phyloP scores from a whole-genome alignment of 2,888 invertebrate genomes.

The Conomelus anceps region DNA sequence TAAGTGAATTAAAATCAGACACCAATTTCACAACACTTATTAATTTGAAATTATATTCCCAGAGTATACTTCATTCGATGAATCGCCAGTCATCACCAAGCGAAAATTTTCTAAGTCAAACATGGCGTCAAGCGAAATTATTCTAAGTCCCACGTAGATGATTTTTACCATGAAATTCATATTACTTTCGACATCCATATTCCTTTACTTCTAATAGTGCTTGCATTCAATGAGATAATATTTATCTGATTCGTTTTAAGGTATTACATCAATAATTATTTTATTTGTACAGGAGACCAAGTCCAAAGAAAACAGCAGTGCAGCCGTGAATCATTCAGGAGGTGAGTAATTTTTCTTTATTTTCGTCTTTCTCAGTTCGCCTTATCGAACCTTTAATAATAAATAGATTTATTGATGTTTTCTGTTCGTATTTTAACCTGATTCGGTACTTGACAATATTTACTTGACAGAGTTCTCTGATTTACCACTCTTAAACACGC shows the following conservation, averaged over 20 bases:
- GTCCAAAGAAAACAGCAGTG: constrained; percentile 42
- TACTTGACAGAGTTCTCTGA: background rate
- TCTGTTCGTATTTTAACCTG: background rate
- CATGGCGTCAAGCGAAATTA: constrained; percentile 61
- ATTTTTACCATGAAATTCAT: background rate
- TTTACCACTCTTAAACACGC: background rate
- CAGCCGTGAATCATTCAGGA: constrained; percentile 42
- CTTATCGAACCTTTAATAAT: background rate
- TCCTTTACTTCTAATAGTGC: background rate
- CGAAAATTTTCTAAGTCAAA: constrained; percentile 71
- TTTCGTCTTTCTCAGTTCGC: background rate
- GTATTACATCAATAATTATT: constrained; percentile 11
- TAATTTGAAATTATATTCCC: background rate
- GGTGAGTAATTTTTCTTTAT: constrained; percentile 39
- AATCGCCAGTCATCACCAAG: constrained; percentile 4
- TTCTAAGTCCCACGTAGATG: constrained; percentile 28
- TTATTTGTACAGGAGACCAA: constrained; percentile 41
- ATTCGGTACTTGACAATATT: background rate
- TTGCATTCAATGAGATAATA: background rate
- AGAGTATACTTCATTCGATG: background rate
- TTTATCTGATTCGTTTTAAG: constrained; percentile 15
- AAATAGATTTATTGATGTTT: background rate
- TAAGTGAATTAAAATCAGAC: background rate
- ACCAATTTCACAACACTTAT: background rate
- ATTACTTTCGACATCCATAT: background rate